Percentiles rank a stretch among this genome's conserved stretches.
Evolutionary conservation across 1,140 invertebrate genomes (phyloP).

Genomic region (Drosophila leontia): DNA sequence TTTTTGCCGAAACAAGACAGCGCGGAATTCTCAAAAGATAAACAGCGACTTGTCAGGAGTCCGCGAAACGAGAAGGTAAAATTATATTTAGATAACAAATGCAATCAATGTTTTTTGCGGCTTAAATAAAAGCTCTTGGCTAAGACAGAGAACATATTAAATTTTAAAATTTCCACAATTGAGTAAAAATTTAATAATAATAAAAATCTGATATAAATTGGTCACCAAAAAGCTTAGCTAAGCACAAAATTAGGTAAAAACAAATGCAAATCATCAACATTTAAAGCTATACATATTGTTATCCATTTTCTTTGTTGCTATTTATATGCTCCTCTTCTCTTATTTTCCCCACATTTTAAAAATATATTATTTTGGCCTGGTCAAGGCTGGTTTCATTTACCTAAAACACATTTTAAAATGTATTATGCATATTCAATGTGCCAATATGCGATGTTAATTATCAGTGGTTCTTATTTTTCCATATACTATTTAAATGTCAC

Average conservation of each 20-base stretch:
- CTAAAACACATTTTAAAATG: background rate
- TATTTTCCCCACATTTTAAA: background rate
- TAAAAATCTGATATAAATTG: background rate
- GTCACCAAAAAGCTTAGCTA: background rate
- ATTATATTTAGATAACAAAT: slow-evolving; percentile 34
- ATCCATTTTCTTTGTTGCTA: background rate
- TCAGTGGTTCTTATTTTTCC: too few relatives aligned
- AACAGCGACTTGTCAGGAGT: slow-evolving; percentile 29
- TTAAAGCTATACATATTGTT: background rate
- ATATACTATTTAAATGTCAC: background rate
- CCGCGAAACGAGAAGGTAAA: slow-evolving; percentile 12
- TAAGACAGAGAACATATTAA: background rate
- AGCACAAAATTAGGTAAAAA: too few relatives aligned
- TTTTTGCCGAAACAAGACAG: slow-evolving; percentile 22
- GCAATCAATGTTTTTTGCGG: slow-evolving; percentile 9
- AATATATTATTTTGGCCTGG: background rate
- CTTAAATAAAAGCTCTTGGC: background rate
- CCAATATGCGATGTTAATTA: background rate
- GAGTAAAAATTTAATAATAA: background rate
- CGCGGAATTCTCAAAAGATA: slow-evolving; percentile 23
- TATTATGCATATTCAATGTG: background rate
- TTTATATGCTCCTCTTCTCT: background rate
- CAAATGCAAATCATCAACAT: background rate
- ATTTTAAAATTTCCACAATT: background rate
- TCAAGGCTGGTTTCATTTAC: slow-evolving; percentile 8